Percentiles rank a stretch among this genome's conserved stretches.
Conservation (phyloP, 1,140 invertebrate species). For the Dinoponera quadriceps region DNA sequence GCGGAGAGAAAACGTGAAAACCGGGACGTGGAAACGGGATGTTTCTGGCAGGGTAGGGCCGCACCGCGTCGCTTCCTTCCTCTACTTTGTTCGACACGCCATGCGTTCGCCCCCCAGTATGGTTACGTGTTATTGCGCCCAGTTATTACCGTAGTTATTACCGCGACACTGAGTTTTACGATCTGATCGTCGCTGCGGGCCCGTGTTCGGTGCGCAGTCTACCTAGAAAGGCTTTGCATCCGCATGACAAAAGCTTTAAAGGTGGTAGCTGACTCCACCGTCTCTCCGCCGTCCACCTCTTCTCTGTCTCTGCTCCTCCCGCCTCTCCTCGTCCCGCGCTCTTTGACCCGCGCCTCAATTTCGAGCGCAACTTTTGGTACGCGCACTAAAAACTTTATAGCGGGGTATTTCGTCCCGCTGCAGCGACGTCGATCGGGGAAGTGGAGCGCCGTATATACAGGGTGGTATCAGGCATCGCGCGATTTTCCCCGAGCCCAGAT, state of each 20-base stretch:
- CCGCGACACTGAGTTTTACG: slow-evolving; percentile 68
- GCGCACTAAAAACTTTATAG: slow-evolving; percentile 64
- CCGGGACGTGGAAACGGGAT: slow-evolving; percentile 42
- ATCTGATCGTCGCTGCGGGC: slow-evolving; percentile 58
- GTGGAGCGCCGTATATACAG: not conserved
- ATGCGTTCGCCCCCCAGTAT: slow-evolving; percentile 31
- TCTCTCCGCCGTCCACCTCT: not conserved
- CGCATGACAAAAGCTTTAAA: slow-evolving; percentile 11
- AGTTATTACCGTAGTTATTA: slow-evolving; percentile 73
- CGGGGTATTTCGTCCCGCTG: slow-evolving; percentile 34
- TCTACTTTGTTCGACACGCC: slow-evolving; percentile 62
- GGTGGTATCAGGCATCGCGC: slow-evolving; percentile 29
- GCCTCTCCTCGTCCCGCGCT: not conserved
- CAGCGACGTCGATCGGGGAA: slow-evolving; percentile 45
- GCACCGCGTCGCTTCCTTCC: slow-evolving; percentile 49
- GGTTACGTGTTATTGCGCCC: slow-evolving; percentile 61
- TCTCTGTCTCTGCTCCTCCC: not conserved
- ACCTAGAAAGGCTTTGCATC: not conserved
- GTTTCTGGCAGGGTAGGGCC: slow-evolving; percentile 44
- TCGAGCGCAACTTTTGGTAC: slow-evolving; percentile 34
- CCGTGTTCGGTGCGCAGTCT: slow-evolving; percentile 8
- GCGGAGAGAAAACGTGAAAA: slow-evolving; percentile 60
- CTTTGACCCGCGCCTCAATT: slow-evolving; percentile 34
- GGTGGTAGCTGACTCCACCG: slow-evolving; percentile 1
- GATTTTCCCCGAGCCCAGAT: slow-evolving; percentile 12